Conservation (phyloP, 2,888 invertebrate species). For the Pyralis farinalis region DNA sequence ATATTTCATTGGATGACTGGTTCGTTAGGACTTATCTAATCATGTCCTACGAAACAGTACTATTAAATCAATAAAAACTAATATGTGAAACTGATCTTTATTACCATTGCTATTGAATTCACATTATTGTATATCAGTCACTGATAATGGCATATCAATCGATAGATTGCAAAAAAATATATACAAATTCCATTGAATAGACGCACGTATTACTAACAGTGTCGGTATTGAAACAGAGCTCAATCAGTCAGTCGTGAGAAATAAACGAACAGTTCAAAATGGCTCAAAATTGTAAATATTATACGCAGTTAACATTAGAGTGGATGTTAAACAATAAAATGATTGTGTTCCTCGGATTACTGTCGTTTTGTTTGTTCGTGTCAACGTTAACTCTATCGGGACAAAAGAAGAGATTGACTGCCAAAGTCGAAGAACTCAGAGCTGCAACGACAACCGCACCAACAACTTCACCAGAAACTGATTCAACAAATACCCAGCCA, state of each 20-base stretch:
- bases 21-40: neutral
- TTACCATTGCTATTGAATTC: too few relatives aligned
- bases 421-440: slow-evolving; percentile 34
- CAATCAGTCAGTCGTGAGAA: slow-evolving; percentile 6
- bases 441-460: slow-evolving; percentile 3
- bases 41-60: too few relatives aligned
- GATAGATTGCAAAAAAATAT: too few relatives aligned
- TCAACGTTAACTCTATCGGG: slow-evolving; percentile 55
- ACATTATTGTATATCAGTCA: too few relatives aligned
- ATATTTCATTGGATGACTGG: too few relatives aligned
- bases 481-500: slow-evolving; percentile 1
- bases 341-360: slow-evolving; percentile 52
- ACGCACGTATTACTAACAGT: neutral
- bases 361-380: slow-evolving; percentile 59
- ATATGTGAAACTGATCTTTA: too few relatives aligned
- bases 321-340: slow-evolving; percentile 67
- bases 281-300: slow-evolving; percentile 41
- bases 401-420: slow-evolving; percentile 44
- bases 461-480: neutral
- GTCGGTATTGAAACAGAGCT: neutral
- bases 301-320: slow-evolving; percentile 39
- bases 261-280: slow-evolving; percentile 25
- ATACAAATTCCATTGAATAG: neutral
- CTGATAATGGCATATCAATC: too few relatives aligned
- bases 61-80: too few relatives aligned